Conservation (phyloP, 2,113 vertebrate genomes). For the Cebidichthys violaceus region DNA sequence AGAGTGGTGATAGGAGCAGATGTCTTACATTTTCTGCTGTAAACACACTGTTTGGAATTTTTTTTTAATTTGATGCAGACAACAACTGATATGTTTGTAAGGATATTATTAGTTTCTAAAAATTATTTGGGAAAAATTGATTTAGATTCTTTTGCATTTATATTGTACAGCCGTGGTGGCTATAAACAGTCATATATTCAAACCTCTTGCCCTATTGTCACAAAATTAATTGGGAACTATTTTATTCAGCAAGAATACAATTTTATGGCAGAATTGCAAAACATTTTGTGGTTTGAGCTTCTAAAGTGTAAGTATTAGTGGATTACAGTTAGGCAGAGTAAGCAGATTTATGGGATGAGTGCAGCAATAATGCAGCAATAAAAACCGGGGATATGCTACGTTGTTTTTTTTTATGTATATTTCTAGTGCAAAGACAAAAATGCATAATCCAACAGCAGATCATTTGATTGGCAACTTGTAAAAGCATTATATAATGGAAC, state of each 20-base stretch:
- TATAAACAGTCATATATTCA: neutral
- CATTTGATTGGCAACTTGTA: neutral
- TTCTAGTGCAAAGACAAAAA: neutral
- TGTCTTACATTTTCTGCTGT: neutral
- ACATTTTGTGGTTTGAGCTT: too few species aligned
- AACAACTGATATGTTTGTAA: neutral
- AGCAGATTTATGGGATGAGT: neutral
- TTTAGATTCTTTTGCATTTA: neutral
- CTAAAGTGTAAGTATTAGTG: too few species aligned
- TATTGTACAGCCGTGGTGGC: neutral
- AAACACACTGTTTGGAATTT: neutral
- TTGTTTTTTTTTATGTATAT: too few species aligned
- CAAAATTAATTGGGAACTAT: neutral
- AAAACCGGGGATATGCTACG: neutral
- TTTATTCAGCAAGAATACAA: neutral
- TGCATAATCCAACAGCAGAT: neutral
- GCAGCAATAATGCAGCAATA: neutral
- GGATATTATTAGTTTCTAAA: neutral
- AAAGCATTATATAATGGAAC: neutral
- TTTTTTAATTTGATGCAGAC: conserved; percentile 15
- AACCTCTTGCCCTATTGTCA: too few species aligned
- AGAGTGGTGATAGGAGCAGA: neutral
- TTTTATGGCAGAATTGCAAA: neutral
- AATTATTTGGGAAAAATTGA: neutral
- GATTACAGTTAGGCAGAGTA: neutral